Percentiles rank a stretch among this genome's conserved stretches.
These are phyloP conservation scores for Bucorvus abyssinicus DNA, from an alignment of 2,797 vertebrate genomes.

Conservation along the genomic window DNA sequence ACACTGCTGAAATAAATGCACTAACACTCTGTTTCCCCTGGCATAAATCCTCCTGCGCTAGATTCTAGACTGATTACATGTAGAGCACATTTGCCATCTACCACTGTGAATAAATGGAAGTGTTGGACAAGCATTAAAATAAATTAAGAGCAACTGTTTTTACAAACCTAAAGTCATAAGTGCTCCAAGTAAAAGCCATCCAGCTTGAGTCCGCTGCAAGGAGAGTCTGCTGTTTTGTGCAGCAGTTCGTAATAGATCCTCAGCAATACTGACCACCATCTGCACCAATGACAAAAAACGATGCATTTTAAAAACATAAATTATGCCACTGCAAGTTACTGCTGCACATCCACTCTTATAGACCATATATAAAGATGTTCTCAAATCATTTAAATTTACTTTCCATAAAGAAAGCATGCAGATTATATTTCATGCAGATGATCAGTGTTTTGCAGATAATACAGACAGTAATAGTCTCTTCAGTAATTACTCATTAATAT, in stretches of 20 bases:
- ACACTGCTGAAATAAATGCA: not conserved
- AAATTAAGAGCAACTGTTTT: not conserved
- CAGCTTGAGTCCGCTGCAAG: constrained; percentile 94
- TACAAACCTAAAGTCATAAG: constrained; percentile 95
- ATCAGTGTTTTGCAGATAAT: not conserved
- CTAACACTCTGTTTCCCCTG: not conserved
- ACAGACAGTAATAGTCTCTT: not conserved
- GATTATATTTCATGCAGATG: not conserved
- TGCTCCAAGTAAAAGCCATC: constrained; percentile 95
- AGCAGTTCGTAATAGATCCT: constrained; percentile 93
- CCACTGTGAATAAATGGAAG: not conserved
- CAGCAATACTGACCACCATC: constrained; percentile 98
- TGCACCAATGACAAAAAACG: constrained; percentile 61
- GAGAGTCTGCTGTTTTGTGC: constrained; percentile 97
- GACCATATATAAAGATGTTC: not conserved
- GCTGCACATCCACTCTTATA: not conserved
- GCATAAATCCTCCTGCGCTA: not conserved
- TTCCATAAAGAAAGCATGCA: not conserved
- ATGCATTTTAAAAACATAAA: not conserved
- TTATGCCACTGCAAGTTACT: not conserved
- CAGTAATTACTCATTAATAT: not conserved
- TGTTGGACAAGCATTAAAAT: not conserved
- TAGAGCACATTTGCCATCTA: not conserved
- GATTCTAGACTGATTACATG: not conserved
- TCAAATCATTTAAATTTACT: not conserved